Conservation (phyloP, 2,113 vertebrate species). For the Chamaea fasciata region DNA sequence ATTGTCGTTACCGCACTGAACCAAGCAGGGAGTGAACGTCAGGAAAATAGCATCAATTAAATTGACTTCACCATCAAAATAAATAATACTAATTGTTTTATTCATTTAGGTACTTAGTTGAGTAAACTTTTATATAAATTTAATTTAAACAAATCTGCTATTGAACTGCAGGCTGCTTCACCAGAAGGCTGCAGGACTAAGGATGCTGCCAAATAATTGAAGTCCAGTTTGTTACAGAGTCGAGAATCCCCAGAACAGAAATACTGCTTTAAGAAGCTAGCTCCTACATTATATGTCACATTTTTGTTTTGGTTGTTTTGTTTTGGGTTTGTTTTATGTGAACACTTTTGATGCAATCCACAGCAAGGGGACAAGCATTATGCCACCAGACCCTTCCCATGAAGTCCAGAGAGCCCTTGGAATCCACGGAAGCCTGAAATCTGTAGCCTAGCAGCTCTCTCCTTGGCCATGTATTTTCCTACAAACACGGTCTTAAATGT, state of each 20-base stretch:
- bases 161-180: conserved; percentile 8
- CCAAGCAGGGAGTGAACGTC: not conserved
- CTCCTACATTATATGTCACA: not conserved
- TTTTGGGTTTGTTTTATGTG: not conserved
- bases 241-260: not conserved
- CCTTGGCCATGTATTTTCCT: not conserved
- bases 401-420: not conserved
- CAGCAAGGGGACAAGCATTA: not conserved
- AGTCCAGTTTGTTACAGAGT: conserved; percentile 8
- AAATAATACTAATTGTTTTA: conserved; percentile 57
- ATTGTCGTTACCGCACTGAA: not conserved
- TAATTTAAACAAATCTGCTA: conserved; percentile 57
- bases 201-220: not conserved
- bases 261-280: not conserved
- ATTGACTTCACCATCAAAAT: conserved; percentile 45
- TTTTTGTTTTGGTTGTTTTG: not conserved
- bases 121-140: conserved; percentile 48
- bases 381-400: not conserved
- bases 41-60: conserved; percentile 46
- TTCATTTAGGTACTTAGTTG: conserved; percentile 53
- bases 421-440: not conserved
- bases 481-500: not conserved
- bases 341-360: not conserved
- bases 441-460: not conserved
- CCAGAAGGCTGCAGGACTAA: conserved; percentile 31